Evolutionary conservation across 2,797 vertebrate genomes (phyloP), one percentile per base, ranked within the genome.

Genomic region (Phoebastria nigripes): DNA sequence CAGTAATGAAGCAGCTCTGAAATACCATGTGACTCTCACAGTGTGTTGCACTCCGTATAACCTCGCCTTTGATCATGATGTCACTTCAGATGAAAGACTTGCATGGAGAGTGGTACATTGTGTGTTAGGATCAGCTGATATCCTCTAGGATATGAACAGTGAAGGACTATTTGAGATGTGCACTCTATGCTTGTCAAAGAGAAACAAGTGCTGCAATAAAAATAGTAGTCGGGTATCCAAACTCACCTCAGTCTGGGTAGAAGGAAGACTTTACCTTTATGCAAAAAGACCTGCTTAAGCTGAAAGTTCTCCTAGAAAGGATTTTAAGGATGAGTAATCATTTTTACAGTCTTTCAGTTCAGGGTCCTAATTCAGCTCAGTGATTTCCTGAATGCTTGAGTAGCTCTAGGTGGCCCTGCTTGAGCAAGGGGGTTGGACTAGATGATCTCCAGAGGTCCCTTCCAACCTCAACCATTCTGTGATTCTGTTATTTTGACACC

Each of bases 31-130:
- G 90, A 73, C n/a, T 70, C 81, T 71, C 86, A 15, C 46, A 70
- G 86, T 14, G 55, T 35, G 51, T 33, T 82, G 90, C 92, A 63
- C 78, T 92, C 86, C 8, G 1, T 41, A 5, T 82, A 94, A 93
- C 95, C 78, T 94, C 3, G 15, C 77, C 90, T 97, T 95, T 96
- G 95, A 95, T 95, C 15, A 24, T 77, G 83, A 71, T 94, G 89
- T 96, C 93, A 80, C 85, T 95, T 87, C 81, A 90, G 94, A 96
- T 93, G 94, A 93, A 96, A 90, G 95, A 17, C 70, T 94, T 0
- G 11, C 33, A 3, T 3, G 73, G 74, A 87, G 94, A 89, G 14
- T 3, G 31, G 61, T 22, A 1, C 3, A 1, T 17, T 25, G 82
- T 39, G 74, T 3, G 0, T 83, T 67, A 70, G 78, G 74, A 90